Base-by-base conservation (phyloP, 2,888 invertebrate species). In the Rambutsinella grinnellia region DNA sequence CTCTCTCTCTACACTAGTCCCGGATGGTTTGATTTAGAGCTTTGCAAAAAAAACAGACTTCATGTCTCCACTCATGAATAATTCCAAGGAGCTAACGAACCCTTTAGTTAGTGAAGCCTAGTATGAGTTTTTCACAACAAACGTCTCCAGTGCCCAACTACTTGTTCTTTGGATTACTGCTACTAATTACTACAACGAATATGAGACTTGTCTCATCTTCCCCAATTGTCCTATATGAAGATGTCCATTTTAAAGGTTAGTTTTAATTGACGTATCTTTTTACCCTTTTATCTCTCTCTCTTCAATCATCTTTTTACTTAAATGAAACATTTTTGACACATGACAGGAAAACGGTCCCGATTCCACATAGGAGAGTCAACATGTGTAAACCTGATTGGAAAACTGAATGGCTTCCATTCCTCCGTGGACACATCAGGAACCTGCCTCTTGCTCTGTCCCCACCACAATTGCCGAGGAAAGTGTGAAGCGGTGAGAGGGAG, bases 321-420 rank as follows among this genome's bases (percentile, higher is more conserved):
- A 21, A 15, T 15, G 24, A n/a, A n/a, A n/a, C n/a, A n/a, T n/a
- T n/a, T n/a, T n/a, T n/a, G n/a, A n/a, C n/a, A n/a, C n/a, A n/a
- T n/a, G n/a, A 8, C 63, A 78, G 78, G 78, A 27, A 60, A 68
- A 28, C 51, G 49, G 19, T 72, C 78, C 8, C 63, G 56, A 44
- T 46, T 66, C 19, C 28, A 61, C 19, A 27, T 77, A 28, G 58
- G 68, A 6, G 57, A 28, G 24, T 63, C 61, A 23, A 66, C 70
- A 44, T 80, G 80, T 46, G 60, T 80, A 47, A 80, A 80, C 19
- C 53, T 80, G 49, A 44, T 71, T 3, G 72, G 76, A 28, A 78
- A 77, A 21, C 65, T 78, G 8, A 80, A 80, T 36, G 78, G 78
- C 62, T 63, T 70, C 47, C 65, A 72, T 51, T 78, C 80, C 13